Base-by-base conservation (phyloP, 2,888 invertebrate genomes). In the Chrysolina haemoptera region DNA sequence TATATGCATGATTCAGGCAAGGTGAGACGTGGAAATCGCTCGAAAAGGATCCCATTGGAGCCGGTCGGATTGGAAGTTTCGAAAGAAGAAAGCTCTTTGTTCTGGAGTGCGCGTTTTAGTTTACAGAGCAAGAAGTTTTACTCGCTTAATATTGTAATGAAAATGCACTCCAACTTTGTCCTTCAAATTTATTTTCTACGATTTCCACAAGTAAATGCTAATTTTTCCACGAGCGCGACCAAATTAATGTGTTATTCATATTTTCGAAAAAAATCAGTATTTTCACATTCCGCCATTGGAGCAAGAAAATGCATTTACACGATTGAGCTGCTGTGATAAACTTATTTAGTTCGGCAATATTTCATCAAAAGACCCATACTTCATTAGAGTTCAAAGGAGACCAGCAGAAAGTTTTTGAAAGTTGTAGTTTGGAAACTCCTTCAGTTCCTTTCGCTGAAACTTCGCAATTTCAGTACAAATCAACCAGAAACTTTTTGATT, bases 11-110 rank as follows among this genome's bases (percentile, higher is more conserved):
- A n/a, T 14, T 46, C 46, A n/a, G 46, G 35, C 35, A 46, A 46
- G n/a, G 46, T 46, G 46, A 46, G n/a, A 46, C 46, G 35, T 46
- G 46, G 46, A 46, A 46, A 40, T 62, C 62, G 62, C 62, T n/a
- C 11, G 18, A 62, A 20, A 20, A 40, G n/a, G 20, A 62, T 18
- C 62, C 22, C 22, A 6, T 5, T 18, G 22, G 18, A 22, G 22
- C 62, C 8, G 40, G 16, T 46, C 46, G 46, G 46, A 46, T 12
- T 14, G n/a, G 14, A 46, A n/a, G n/a, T 46, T 46, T 14, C n/a
- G 46, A n/a, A 46, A 46, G 46, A 14, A 46, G 46, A 46, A 46
- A 14, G 46, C 46, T 46, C 6, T 46, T 46, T 3, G 46, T 46
- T 46, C n/a, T 12, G 46, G 46, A n/a, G n/a, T n/a, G 14, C 46